These are phyloP conservation scores for Thymelicus acteon DNA, from an alignment of 2,888 invertebrate genomes.

Conservation along the genomic window DNA sequence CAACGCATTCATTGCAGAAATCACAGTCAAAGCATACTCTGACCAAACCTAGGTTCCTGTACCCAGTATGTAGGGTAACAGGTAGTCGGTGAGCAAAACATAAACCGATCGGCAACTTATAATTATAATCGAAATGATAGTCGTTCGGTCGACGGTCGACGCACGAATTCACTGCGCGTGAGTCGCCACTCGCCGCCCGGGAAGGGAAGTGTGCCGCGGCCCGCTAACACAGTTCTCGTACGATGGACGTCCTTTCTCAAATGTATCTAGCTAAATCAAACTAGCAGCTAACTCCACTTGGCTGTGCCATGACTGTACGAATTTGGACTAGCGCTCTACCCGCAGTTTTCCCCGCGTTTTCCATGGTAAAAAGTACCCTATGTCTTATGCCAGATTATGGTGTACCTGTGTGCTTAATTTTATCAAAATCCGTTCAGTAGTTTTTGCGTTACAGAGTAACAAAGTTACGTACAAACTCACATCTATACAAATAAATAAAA, in stretches of 20 bases:
- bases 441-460: no score
- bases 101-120: slow-evolving; percentile 7
- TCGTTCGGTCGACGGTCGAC: slow-evolving; percentile 49
- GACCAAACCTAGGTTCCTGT: no score
- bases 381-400: no score
- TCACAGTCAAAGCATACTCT: no score
- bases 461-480: no score
- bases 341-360: no score
- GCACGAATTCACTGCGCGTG: slow-evolving; percentile 62
- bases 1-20: slow-evolving; percentile 37
- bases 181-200: no score
- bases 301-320: not conserved
- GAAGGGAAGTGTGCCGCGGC: slow-evolving; percentile 75
- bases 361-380: no score
- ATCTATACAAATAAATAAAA: no score
- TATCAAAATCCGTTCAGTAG: no score
- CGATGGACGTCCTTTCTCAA: slow-evolving; percentile 61
- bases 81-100: not conserved
- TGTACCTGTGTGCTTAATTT: no score
- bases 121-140: slow-evolving; percentile 30
- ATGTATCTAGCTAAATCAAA: slow-evolving; percentile 1
- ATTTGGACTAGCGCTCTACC: no score
- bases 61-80: not conserved
- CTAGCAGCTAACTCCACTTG: slow-evolving; percentile 18
- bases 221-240: slow-evolving; percentile 76